Conservation (phyloP, 2,113 vertebrate genomes). For the Ploceus nigricollis region DNA sequence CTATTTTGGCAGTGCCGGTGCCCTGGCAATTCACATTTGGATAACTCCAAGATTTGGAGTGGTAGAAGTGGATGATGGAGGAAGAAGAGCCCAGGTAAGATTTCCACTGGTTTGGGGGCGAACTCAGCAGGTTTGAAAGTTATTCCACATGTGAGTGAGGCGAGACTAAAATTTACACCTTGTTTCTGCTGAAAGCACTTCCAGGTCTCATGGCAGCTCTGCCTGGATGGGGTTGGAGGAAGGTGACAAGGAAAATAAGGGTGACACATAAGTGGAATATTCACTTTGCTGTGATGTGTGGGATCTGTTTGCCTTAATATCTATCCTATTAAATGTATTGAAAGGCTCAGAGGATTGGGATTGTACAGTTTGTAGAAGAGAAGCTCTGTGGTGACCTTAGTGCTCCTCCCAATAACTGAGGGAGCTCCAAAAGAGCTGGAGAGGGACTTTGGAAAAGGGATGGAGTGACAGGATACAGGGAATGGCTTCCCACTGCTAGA, state of each 20-base stretch:
- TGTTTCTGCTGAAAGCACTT: neutral
- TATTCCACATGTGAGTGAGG: neutral
- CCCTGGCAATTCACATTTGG: neutral
- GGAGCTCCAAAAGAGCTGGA: neutral
- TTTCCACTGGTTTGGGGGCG: neutral
- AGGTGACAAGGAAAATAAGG: neutral
- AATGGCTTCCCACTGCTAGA: neutral
- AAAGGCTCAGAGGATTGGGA: neutral
- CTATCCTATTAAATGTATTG: neutral
- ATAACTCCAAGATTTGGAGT: neutral
- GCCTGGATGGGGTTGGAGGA: neutral
- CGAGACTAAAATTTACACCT: neutral
- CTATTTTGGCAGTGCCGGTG: neutral
- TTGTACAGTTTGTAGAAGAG: neutral
- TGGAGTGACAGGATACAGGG: neutral
- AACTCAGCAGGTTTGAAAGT: neutral
- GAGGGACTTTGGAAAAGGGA: neutral
- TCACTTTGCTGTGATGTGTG: neutral
- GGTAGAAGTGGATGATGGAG: neutral
- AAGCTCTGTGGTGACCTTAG: neutral
- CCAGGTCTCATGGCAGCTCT: neutral
- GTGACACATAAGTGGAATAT: neutral
- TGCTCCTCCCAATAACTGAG: neutral
- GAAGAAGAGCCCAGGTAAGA: neutral
- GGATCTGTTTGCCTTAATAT: neutral